Conservation (phyloP, 2,888 invertebrate species). For the Emmelina monodactyla region DNA sequence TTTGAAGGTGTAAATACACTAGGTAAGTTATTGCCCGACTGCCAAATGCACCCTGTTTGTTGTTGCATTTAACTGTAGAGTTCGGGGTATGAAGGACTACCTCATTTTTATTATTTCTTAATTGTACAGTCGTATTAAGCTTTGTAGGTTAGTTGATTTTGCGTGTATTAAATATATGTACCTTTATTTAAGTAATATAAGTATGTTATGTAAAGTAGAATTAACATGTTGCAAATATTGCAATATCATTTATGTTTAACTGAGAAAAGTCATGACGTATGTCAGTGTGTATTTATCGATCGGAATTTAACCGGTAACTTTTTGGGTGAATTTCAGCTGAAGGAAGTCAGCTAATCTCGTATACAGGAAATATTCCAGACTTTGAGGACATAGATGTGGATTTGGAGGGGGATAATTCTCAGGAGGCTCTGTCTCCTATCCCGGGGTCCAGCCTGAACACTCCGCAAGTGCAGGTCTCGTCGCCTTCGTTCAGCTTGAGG, state of each 20-base stretch:
- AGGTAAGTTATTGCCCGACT: too few relatives aligned
- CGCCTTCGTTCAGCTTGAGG: conserved; percentile 35
- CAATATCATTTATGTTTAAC: too few relatives aligned
- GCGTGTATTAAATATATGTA: too few relatives aligned
- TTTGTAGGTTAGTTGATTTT: too few relatives aligned
- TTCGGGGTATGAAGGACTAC: too few relatives aligned
- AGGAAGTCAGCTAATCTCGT: conserved; percentile 63
- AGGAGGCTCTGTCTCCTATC: conserved; percentile 31
- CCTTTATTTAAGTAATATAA: not conserved
- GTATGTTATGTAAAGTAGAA: not conserved
- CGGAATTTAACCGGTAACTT: too few relatives aligned
- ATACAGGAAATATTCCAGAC: conserved; percentile 64
- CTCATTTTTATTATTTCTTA: too few relatives aligned
- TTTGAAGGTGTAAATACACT: too few relatives aligned
- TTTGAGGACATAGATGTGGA: conserved; percentile 57
- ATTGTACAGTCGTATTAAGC: too few relatives aligned
- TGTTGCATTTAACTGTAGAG: too few relatives aligned
- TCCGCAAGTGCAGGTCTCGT: conserved; percentile 37
- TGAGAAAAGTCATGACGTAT: not conserved
- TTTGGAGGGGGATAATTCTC: conserved; percentile 40
- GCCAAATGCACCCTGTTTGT: too few relatives aligned
- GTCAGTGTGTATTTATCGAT: too few relatives aligned
- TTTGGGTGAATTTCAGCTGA: conserved; percentile 53
- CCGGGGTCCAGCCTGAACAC: conserved; percentile 45
- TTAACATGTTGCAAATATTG: not conserved